Percentiles rank a stretch among this genome's conserved stretches.
phyloP scores from a whole-genome alignment of 2,113 vertebrate species.

The Percopsis transmontana region DNA sequence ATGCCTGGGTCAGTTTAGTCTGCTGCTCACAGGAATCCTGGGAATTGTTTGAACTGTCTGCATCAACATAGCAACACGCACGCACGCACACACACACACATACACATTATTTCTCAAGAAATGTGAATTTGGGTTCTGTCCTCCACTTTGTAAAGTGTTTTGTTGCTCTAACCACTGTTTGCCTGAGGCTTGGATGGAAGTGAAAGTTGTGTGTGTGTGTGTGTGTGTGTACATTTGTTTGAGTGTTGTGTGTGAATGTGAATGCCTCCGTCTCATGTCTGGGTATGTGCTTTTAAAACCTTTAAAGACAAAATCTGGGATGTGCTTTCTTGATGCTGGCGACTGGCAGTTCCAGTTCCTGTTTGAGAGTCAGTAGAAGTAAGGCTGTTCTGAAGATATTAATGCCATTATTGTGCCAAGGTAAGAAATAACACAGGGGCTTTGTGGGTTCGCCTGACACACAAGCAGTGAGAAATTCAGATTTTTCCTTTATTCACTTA shows the following conservation, averaged over 20 bases:
- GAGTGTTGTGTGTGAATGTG: neutral
- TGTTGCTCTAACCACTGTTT: slow-evolving; percentile 15
- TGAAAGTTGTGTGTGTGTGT: neutral
- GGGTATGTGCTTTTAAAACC: slow-evolving; percentile 7
- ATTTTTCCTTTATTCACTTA: slow-evolving; percentile 1
- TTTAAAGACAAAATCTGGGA: slow-evolving; percentile 51
- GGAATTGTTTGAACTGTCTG: slow-evolving; percentile 78
- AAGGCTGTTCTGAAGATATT: slow-evolving; percentile 47
- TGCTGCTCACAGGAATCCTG: slow-evolving; percentile 68
- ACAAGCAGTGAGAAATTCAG: slow-evolving; percentile 39
- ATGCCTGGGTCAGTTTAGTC: slow-evolving; percentile 58
- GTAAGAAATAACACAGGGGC: slow-evolving; percentile 52
- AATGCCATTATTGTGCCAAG: slow-evolving; percentile 43
- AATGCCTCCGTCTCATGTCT: slow-evolving; percentile 3
- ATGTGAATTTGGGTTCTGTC: slow-evolving; percentile 40
- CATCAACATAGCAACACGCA: slow-evolving; percentile 55
- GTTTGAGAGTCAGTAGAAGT: slow-evolving; percentile 18
- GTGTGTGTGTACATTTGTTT: neutral
- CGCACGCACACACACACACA: neutral
- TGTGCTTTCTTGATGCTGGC: slow-evolving; percentile 16
- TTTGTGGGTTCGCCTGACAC: slow-evolving; percentile 37
- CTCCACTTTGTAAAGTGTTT: slow-evolving; percentile 23
- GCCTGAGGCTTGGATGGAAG: slow-evolving; percentile 7
- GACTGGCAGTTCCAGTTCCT: neutral
- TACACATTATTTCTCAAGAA: slow-evolving; percentile 15